Evolutionary conservation across 2,888 invertebrate species (phyloP), one percentile per base, ranked within the genome.

Genomic region (Cephus runcator): DNA sequence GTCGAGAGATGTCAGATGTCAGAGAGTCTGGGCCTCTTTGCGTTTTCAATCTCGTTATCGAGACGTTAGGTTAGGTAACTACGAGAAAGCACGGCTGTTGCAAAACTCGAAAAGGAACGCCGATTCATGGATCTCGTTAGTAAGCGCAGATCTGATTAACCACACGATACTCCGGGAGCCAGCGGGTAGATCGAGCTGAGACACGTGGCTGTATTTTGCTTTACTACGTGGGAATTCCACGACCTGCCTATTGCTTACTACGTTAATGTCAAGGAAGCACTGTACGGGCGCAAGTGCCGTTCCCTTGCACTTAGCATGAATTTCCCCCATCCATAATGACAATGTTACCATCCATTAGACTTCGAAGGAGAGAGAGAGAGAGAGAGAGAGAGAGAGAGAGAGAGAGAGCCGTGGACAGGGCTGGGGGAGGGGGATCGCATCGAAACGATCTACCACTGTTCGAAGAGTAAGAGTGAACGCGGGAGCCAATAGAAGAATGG

Each of bases 131-230:
- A 12, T 40, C 40, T 80, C 81, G 82, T 82, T 83, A 82, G 82
- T 79, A 79, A 81, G 80, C 79, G 81, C 81, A 82, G 79, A 82
- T 81, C 82, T 79, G 83, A 84, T 84, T 84, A 83, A 85, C 83
- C 81, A 81, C 79, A 56, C 75, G 75, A 56, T 75, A 71, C 69
- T 35, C 76, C 74, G 73, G 12, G 69, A 34, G 35, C 34, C 56
- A 40, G 40, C 73, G 68, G 4, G 31, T 40, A 30, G 68, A 73
- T 73, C 11, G 40, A 75, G 4, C 33, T 23, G 69, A 75, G 69
- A 33, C 69, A 33, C 12, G 34, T 73, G 35, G 73, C 73, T 76
- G 33, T 3, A 40, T 40, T 6, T 40, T 40, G 40, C 40, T 15
- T 6, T 40, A 40, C 40, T 40, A 40, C 40, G 40, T 40, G 15